Base-by-base conservation (phyloP, 2,113 vertebrate species). In the Anhinga anhinga region DNA sequence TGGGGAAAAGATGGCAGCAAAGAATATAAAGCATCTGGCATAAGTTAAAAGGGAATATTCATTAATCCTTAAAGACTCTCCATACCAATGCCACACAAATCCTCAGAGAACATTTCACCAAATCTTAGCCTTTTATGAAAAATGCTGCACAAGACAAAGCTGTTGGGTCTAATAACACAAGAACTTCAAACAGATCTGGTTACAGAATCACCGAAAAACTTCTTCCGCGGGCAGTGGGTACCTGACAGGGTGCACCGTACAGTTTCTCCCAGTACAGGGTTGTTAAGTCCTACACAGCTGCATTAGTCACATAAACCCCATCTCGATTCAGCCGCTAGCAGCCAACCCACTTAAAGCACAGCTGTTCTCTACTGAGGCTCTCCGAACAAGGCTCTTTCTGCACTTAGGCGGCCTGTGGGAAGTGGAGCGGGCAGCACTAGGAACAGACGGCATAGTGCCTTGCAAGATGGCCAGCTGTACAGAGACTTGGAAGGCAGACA, bases 361-460 rank as follows among this genome's bases (percentile, higher is more conserved):
- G 93, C 91, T 96, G 95, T 15, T 91, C 70, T 38, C 85, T 44
- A 4, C 0, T 5, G 56, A 90, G 58, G 86, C 81, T 82, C 55
- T 63, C 80, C 10, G 5, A 89, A 79, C 50, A 82, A 88, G 91
- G 91, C 86, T 59, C 77, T 7, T 23, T 82, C 90, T 90, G 87
- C 90, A 19, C 44, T 71, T 5, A 12, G 62, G 26, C 23, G 59
- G 87, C 38, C 49, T 36, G 80, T 11, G 70, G 85, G 85, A 59
- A 95, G 85, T 5, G 0, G 63, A 36, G 79, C 11, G 0, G 80
- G 76, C 91, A 90, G 91, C 55, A 13, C 17, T 1, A 21, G 40
- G 77, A 86, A 71, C 95, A 96, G 95, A 96, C 90, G 96, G 95
- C 72, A 59, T 7, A n/a, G 8, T 7, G 84, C 77, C 65, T 63